Evolutionary conservation across 2,113 vertebrate species (phyloP).

Genomic region (Oncorhynchus clarkii): DNA sequence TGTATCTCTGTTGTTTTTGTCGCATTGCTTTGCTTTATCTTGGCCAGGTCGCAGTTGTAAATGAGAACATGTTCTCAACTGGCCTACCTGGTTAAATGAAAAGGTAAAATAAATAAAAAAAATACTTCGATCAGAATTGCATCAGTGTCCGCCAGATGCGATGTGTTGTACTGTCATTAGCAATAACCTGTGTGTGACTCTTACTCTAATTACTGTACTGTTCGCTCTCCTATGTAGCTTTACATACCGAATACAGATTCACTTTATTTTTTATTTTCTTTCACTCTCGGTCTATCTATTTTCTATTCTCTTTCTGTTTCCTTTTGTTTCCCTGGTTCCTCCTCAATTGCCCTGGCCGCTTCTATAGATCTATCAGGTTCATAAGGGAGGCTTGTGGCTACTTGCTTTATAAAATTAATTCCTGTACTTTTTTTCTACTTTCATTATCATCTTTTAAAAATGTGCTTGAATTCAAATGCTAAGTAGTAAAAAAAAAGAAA

Average conservation of each 20-base stretch:
- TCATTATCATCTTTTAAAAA: background rate
- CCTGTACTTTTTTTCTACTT: background rate
- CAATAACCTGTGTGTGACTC: background rate
- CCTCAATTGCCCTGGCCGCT: background rate
- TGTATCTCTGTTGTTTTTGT: no score
- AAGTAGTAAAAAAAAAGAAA: no score
- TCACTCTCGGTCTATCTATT: background rate
- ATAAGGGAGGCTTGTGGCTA: constrained; percentile 87
- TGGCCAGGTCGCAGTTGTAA: no score
- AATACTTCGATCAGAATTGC: no score
- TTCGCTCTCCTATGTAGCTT: constrained; percentile 7
- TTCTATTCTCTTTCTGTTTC: constrained; percentile 6
- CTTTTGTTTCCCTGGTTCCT: constrained; percentile 6
- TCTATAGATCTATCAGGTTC: constrained; percentile 93
- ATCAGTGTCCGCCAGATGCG: no score
- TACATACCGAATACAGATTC: no score
- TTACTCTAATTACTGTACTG: constrained; percentile 8
- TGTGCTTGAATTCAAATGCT: no score
- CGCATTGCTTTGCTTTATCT: no score
- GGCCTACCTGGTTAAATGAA: no score
- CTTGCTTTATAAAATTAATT: background rate
- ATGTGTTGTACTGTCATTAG: no score
- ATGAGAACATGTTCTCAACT: no score
- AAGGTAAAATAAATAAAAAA: no score
- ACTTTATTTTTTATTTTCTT: background rate